Conservation (phyloP, 2,888 invertebrate genomes). For the Scaptomyza caliginosa region DNA sequence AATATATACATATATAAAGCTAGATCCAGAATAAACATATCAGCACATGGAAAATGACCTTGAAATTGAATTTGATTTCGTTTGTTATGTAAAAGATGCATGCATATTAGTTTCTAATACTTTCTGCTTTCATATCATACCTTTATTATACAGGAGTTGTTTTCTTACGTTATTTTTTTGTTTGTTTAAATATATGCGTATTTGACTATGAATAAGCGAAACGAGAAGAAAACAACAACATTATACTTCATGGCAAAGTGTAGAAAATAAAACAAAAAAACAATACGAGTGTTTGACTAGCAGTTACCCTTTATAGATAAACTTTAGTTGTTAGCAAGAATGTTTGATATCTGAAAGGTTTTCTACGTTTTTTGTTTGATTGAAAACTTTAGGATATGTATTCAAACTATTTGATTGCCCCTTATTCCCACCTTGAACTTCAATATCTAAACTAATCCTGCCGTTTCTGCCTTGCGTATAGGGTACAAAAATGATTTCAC, state of each 20-base stretch:
- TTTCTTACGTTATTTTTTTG: not conserved
- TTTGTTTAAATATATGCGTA: not conserved
- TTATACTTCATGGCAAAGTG: constrained; percentile 9
- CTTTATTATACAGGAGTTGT: not conserved
- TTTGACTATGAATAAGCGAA: not conserved
- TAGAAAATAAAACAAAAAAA: not conserved
- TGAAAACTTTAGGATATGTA: not conserved
- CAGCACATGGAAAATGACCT: not conserved
- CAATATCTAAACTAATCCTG: not conserved
- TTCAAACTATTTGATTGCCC: not conserved
- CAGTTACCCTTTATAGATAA: not conserved
- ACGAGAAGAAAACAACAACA: not conserved
- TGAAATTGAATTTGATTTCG: not conserved
- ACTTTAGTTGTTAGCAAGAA: not conserved
- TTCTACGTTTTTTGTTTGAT: too few species aligned
- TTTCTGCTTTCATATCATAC: not conserved
- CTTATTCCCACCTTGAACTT: not conserved
- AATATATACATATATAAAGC: not conserved
- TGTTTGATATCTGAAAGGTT: not conserved
- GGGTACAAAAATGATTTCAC: constrained; percentile 40
- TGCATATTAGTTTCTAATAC: not conserved
- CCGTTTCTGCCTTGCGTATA: constrained; percentile 1
- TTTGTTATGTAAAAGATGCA: not conserved
- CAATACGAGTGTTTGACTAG: not conserved
- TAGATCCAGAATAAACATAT: not conserved